Percentiles rank a stretch among this genome's conserved stretches.
phyloP scores from a whole-genome alignment of 2,113 vertebrate genomes.

The Plecotus auritus region DNA sequence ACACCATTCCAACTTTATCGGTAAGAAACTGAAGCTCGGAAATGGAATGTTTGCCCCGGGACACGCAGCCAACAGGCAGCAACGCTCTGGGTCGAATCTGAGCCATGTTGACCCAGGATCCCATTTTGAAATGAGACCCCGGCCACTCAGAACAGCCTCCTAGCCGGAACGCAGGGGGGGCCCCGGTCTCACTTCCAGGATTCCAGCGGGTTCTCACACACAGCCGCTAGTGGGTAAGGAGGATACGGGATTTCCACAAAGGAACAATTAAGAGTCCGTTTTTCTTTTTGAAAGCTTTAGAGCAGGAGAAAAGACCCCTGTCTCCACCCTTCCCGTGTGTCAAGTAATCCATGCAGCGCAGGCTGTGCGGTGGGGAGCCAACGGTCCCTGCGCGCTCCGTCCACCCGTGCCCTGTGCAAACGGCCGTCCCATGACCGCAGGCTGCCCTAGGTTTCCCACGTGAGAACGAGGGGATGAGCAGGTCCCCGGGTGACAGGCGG shows the following conservation, averaged over 20 bases:
- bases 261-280: neutral
- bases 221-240: neutral
- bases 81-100: neutral
- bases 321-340: neutral
- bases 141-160: neutral
- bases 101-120: neutral
- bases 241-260: neutral
- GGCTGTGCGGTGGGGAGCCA: conserved; percentile 9
- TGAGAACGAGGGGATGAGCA: neutral
- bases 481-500: neutral
- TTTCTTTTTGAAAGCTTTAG: conserved; percentile 41
- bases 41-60: neutral
- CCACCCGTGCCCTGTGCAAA: neutral
- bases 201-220: too few relatives aligned
- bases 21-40: neutral
- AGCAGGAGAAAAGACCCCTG: neutral
- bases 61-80: neutral
- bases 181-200: neutral
- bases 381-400: neutral
- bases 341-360: too few relatives aligned
- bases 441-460: neutral
- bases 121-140: neutral
- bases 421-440: neutral
- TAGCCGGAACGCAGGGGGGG: neutral
- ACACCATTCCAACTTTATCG: neutral